Base-by-base conservation (phyloP, 2,888 invertebrate species). In the Andrena trimmerana region DNA sequence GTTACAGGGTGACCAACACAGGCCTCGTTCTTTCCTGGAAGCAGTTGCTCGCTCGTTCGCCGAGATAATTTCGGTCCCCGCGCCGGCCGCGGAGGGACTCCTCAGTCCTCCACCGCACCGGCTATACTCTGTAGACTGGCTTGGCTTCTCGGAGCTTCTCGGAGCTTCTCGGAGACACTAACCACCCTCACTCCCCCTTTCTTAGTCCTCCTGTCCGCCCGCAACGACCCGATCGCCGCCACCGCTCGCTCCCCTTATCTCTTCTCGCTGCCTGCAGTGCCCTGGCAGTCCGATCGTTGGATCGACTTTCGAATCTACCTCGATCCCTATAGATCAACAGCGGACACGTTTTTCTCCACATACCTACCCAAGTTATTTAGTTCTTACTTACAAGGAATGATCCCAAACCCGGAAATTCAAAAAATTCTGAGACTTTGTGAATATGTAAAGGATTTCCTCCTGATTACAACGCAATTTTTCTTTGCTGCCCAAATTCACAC, bases 21-120 rank as follows among this genome's bases (percentile, higher is more conserved):
- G 6, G 67, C 81, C 79, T 81, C 83, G 80, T 82, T 78, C 90
- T 91, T 91, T 91, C 91, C 90, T 91, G 91, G 91, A 91, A 91
- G 91, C 90, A 86, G 90, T 90, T 90, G 85, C 77, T 78, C 85
- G 87, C 86, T 91, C 88, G 90, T 89, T 66, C 75, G 63, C 90
- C 85, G 83, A 82, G 91, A 91, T 91, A 91, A 91, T 91, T 90
- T 91, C 88, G 81, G 89, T 89, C 81, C 85, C 85, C 70, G 83
- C 33, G 33, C 33, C 33, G 7, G 33, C 7, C 33, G 33, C 68
- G 78, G 81, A 83, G 81, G 84, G 84, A 84, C 83, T 85, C 57
- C 67, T 65, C 59, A 54, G 68, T 20, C 10, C 63, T 42, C 42
- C 42, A 42, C 13, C 13, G 13, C 13, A 0, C 42, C 42, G 42